Evolutionary conservation across 1,140 invertebrate genomes (phyloP), one percentile per base, ranked within the genome.

Genomic region (Apolygus lucorum): DNA sequence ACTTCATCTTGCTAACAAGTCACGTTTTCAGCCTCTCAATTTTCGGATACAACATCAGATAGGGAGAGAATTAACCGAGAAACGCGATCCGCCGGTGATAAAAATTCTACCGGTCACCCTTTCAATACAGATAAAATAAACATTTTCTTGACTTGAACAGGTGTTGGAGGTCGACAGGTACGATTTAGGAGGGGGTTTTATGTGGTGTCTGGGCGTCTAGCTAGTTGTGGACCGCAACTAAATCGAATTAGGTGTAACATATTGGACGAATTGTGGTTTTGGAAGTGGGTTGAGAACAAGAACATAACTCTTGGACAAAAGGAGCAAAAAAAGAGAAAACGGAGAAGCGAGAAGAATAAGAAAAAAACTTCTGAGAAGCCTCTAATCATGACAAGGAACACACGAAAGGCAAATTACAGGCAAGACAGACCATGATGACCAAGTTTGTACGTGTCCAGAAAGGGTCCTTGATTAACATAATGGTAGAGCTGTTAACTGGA

Each of bases 361-460:
- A 17, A 49, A 49, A 17, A 17, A 17, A 49, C 8, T 17, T 17
- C 17, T 17, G 34, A 49, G 34, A 22, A 59, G 54, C 54, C 54
- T 59, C 54, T 59, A 59, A 59, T 59, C 54, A 59, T 59, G 54
- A 59, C 54, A 59, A 59, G 54, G 54, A 59, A 59, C 54, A 59
- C 54, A 59, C 54, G 54, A 59, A 24, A 59, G 54, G 54, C 54
- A 59, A 59, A 59, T 59, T 59, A 59, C 54, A 59, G 54, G 54
- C 54, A 59, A 59, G 54, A 59, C 54, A 59, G 22, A 24, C 11
- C 54, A 4, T 59, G 54, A 59, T 24, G 54, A 59, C 54, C 54
- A 59, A 59, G 54, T 59, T 24, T 59, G 54, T 59, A 59, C 54
- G 54, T 59, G 54, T 59, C 54, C 54, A 59, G 54, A 59, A 22